These are phyloP conservation scores for Leptinotarsa haldemani DNA, from an alignment of 2,888 invertebrate species.

Conservation along the genomic window DNA sequence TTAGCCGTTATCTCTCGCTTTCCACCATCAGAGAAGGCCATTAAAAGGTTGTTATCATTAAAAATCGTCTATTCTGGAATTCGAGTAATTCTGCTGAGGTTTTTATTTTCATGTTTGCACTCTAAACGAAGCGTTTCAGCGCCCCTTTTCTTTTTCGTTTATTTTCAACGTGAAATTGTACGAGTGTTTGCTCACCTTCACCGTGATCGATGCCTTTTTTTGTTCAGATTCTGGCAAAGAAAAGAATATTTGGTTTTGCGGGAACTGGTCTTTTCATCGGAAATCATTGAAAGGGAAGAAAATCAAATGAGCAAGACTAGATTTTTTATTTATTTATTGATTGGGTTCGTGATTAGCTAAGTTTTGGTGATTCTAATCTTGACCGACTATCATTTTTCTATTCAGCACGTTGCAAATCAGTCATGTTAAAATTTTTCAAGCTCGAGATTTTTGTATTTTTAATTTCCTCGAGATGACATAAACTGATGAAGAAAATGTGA, in stretches of 20 bases:
- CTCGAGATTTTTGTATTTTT: too few species aligned
- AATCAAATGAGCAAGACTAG: neutral
- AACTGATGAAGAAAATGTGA: too few species aligned
- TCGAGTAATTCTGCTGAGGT: constrained; percentile 20
- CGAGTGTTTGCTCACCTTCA: constrained; percentile 7
- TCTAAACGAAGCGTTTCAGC: neutral
- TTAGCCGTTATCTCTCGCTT: neutral
- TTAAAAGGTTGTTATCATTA: constrained; percentile 14
- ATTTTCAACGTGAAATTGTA: constrained; percentile 12
- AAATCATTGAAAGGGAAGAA: neutral
- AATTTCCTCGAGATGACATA: too few species aligned
- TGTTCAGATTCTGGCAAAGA: neutral
- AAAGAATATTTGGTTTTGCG: neutral
- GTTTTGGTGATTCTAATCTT: too few species aligned
- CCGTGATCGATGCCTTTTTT: constrained; percentile 10
- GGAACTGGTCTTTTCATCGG: neutral
- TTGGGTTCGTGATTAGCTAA: too few species aligned
- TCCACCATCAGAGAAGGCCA: neutral
- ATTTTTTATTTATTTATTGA: neutral
- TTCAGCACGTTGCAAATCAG: too few species aligned
- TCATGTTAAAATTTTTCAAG: too few species aligned
- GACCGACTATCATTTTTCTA: too few species aligned
- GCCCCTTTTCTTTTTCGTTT: constrained; percentile 6
- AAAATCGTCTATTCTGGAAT: constrained; percentile 17
- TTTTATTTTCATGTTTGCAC: constrained; percentile 20